phyloP scores from a whole-genome alignment of 64 coral and sea anemone species.

The Actinia tenebrosa region DNA sequence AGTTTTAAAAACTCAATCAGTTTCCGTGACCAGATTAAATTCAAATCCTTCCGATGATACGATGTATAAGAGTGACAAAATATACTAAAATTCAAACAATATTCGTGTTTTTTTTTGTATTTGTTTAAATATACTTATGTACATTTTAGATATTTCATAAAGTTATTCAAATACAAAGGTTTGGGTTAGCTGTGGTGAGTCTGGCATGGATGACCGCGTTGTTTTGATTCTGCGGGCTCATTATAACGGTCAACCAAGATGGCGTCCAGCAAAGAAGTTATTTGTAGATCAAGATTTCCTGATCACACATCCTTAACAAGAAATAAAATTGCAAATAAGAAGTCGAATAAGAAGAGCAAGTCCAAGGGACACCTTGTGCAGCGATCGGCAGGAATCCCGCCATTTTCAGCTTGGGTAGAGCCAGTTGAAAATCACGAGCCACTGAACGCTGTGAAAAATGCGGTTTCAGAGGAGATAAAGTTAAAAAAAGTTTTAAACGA shows the following conservation, averaged over 20 bases:
- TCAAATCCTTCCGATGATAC: too few relatives aligned
- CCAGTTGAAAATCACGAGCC: constrained; percentile 30
- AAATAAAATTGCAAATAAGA: background rate
- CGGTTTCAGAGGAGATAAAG: constrained; percentile 54
- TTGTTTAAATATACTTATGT: too few relatives aligned
- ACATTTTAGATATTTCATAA: too few relatives aligned
- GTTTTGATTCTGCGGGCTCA: constrained; percentile 1
- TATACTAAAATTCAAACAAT: too few relatives aligned
- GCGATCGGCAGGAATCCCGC: constrained; percentile 64
- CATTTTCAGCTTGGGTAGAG: constrained; percentile 92
- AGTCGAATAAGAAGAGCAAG: constrained; percentile 18
- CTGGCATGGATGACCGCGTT: background rate
- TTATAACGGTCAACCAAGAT: constrained; percentile 26
- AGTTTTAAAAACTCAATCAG: too few relatives aligned
- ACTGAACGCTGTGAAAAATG: constrained; percentile 23
- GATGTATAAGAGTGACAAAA: too few relatives aligned
- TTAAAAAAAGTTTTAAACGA: constrained; percentile 60
- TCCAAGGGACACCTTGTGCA: constrained; percentile 66
- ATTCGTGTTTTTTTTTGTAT: too few relatives aligned
- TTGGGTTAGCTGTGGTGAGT: background rate
- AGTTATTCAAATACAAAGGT: background rate
- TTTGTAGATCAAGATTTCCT: constrained; percentile 1
- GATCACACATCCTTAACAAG: background rate
- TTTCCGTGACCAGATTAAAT: too few relatives aligned
- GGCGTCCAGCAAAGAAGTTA: background rate